phyloP scores from a whole-genome alignment of 2,113 vertebrate genomes.

The human (Homo sapiens) region DNA sequence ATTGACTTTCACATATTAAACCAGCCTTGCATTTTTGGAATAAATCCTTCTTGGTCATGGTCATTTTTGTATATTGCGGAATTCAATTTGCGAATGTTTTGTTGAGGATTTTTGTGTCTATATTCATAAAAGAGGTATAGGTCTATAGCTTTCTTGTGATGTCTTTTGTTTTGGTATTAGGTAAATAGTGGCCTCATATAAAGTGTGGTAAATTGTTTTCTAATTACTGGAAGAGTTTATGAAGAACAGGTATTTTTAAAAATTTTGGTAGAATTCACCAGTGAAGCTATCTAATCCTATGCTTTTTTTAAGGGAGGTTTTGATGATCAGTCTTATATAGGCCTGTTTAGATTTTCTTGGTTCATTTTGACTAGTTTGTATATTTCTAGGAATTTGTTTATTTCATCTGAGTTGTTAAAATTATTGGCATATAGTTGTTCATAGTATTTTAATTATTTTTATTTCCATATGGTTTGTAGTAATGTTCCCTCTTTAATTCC shows the following conservation, averaged over 20 bases:
- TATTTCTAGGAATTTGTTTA: background rate
- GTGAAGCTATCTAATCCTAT: background rate
- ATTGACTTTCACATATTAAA: background rate
- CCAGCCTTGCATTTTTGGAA: background rate
- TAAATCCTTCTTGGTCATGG: background rate
- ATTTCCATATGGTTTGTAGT: background rate
- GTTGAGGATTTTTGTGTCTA: background rate
- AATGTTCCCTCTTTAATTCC: background rate
- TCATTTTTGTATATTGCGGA: background rate
- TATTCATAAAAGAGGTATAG: background rate
- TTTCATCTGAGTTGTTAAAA: background rate
- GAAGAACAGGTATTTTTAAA: background rate
- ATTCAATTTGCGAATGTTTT: background rate
- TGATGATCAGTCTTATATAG: background rate
- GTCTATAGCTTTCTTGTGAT: background rate
- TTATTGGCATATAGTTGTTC: background rate
- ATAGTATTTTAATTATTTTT: background rate
- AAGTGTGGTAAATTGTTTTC: background rate
- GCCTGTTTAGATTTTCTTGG: background rate
- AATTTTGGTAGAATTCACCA: background rate
- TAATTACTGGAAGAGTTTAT: background rate
- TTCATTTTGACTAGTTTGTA: background rate
- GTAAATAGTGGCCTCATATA: background rate
- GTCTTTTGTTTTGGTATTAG: background rate
- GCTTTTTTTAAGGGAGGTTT: background rate